These are phyloP conservation scores for Xyrichtys novacula DNA, from an alignment of 2,797 vertebrate species.

Conservation along the genomic window DNA sequence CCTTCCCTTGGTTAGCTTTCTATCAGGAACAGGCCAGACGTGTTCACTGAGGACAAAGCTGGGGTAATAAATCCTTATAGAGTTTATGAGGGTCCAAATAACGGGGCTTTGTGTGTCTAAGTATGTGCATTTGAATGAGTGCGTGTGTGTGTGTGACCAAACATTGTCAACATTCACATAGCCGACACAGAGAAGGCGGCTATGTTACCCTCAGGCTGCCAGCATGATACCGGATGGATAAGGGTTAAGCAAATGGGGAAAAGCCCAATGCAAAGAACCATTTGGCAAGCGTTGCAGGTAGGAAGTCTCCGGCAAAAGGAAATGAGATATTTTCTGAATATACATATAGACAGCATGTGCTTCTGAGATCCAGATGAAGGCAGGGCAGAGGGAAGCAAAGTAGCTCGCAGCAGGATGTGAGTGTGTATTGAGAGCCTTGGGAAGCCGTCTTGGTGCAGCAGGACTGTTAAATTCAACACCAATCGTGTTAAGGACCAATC, in stretches of 20 bases:
- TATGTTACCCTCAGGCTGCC: slow-evolving; percentile 56
- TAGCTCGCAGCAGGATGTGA: neutral
- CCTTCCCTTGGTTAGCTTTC: slow-evolving; percentile 46
- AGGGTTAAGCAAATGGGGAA: slow-evolving; percentile 43
- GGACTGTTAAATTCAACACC: too few species aligned
- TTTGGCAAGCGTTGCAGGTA: slow-evolving; percentile 9
- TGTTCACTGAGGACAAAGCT: slow-evolving; percentile 70
- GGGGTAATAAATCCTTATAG: slow-evolving; percentile 75
- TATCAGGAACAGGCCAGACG: slow-evolving; percentile 57
- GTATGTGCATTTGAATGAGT: slow-evolving; percentile 21
- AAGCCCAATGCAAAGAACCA: slow-evolving; percentile 15
- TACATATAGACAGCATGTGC: slow-evolving; percentile 14
- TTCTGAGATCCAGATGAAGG: slow-evolving; percentile 6
- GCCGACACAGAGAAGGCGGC: slow-evolving; percentile 46
- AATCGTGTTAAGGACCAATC: neutral
- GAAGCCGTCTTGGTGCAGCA: neutral
- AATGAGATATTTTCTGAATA: slow-evolving; percentile 27
- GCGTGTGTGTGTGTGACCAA: slow-evolving; percentile 28
- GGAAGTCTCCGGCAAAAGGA: slow-evolving; percentile 22
- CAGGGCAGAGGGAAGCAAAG: slow-evolving; percentile 4
- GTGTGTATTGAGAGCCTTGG: neutral
- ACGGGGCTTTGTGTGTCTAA: slow-evolving; percentile 69
- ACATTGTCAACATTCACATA: slow-evolving; percentile 44
- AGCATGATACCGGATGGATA: slow-evolving; percentile 40
- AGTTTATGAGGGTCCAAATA: slow-evolving; percentile 77